Conservation (phyloP, 2,797 vertebrate genomes). For the Leptoclinus maculatus region DNA sequence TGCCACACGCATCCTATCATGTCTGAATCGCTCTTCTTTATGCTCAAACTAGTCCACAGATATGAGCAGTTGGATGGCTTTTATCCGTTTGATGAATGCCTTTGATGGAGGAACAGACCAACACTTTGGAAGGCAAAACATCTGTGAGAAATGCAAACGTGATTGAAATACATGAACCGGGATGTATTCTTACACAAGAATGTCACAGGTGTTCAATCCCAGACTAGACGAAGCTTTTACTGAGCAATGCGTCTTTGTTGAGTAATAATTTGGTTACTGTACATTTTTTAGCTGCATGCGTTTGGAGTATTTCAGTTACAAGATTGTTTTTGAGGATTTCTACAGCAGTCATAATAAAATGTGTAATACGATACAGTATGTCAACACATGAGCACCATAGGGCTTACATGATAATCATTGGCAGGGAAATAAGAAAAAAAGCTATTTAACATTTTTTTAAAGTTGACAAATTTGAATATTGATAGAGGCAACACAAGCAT, state of each 20-base stretch:
- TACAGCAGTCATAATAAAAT: neutral
- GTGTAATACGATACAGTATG: neutral
- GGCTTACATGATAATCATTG: neutral
- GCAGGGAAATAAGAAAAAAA: slow-evolving; percentile 3
- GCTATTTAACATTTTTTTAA: neutral
- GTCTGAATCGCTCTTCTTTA: slow-evolving; percentile 49
- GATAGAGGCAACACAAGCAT: neutral
- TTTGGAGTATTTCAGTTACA: slow-evolving; percentile 23
- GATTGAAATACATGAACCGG: slow-evolving; percentile 62
- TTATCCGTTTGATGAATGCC: slow-evolving; percentile 61
- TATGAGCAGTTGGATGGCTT: slow-evolving; percentile 46
- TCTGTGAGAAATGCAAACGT: slow-evolving; percentile 45
- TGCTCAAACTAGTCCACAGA: slow-evolving; percentile 62
- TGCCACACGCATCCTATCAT: slow-evolving; percentile 51
- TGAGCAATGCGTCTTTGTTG: neutral
- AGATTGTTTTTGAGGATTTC: neutral
- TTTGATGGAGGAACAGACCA: slow-evolving; percentile 66
- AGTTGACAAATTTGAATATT: slow-evolving; percentile 19
- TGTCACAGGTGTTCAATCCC: slow-evolving; percentile 32
- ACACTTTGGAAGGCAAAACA: slow-evolving; percentile 48
- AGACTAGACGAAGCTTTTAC: slow-evolving; percentile 22
- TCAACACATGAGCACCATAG: neutral
- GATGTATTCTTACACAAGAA: slow-evolving; percentile 12
- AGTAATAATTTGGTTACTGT: neutral
- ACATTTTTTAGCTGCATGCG: neutral